Conservation (phyloP, 2,888 invertebrate genomes). For the Unio pictorum region DNA sequence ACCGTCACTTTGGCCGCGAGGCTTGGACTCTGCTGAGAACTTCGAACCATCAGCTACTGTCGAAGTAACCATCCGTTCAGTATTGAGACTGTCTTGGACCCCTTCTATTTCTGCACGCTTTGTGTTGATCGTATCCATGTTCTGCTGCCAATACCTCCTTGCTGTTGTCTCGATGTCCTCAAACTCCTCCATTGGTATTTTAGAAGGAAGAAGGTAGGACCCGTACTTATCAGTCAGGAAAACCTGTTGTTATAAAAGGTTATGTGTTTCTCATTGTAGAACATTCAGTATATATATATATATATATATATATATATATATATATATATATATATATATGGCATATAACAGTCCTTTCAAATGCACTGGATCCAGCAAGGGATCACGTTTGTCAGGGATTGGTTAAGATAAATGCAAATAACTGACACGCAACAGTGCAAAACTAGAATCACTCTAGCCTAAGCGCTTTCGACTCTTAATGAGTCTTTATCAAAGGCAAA, state of each 20-base stretch:
- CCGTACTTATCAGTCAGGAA: slow-evolving; percentile 73
- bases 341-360: no score
- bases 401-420: no score
- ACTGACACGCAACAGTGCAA: no score
- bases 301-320: no score
- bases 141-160: slow-evolving; percentile 16
- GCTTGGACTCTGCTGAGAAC: no score
- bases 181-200: slow-evolving; percentile 70
- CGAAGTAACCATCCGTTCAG: slow-evolving; percentile 1
- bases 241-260: slow-evolving; percentile 55
- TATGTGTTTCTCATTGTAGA: neutral
- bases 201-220: slow-evolving; percentile 66
- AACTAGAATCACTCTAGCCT: no score
- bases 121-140: slow-evolving; percentile 27
- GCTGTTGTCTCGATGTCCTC: slow-evolving; percentile 46
- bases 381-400: no score
- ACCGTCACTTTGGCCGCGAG: neutral
- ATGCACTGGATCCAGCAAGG: no score
- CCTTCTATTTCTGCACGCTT: slow-evolving; percentile 37
- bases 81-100: slow-evolving; percentile 8
- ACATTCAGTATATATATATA: no score
- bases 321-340: no score
- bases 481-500: no score
- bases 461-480: no score
- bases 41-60: neutral